These are phyloP conservation scores for Phyllostomus hastatus DNA, from an alignment of 2,113 vertebrate genomes.

Conservation along the genomic window DNA sequence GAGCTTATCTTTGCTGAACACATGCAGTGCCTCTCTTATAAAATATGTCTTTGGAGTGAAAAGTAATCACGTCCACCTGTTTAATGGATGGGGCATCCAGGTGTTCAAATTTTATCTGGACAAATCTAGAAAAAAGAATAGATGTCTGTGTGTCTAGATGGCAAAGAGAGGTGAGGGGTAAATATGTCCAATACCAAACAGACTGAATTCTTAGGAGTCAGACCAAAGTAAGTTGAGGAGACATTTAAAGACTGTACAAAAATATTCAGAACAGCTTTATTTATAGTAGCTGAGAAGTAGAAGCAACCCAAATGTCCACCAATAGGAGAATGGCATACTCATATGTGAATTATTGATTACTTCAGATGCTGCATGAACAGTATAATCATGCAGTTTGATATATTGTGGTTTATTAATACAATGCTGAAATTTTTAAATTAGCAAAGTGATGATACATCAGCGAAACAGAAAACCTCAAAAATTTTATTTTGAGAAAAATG, in stretches of 20 bases:
- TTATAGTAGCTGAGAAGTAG: neutral
- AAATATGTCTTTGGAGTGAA: conserved; percentile 34
- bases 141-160: neutral
- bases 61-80: neutral
- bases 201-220: neutral
- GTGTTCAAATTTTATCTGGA: conserved; percentile 43
- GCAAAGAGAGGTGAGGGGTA: neutral
- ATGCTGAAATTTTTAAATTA: neutral
- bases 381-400: neutral
- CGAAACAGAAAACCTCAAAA: neutral
- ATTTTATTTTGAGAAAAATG: neutral
- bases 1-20: conserved; percentile 55
- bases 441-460: neutral
- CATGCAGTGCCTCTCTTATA: neutral
- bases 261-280: neutral
- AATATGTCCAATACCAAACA: neutral
- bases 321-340: neutral
- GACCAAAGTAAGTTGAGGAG: neutral
- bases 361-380: neutral
- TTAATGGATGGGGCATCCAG: conserved; percentile 37
- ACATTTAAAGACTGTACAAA: neutral
- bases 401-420: neutral
- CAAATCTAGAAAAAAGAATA: conserved; percentile 8
- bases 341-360: neutral
- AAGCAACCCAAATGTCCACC: neutral